Conservation (phyloP, 2,797 vertebrate genomes). For the Scolopax rusticola region DNA sequence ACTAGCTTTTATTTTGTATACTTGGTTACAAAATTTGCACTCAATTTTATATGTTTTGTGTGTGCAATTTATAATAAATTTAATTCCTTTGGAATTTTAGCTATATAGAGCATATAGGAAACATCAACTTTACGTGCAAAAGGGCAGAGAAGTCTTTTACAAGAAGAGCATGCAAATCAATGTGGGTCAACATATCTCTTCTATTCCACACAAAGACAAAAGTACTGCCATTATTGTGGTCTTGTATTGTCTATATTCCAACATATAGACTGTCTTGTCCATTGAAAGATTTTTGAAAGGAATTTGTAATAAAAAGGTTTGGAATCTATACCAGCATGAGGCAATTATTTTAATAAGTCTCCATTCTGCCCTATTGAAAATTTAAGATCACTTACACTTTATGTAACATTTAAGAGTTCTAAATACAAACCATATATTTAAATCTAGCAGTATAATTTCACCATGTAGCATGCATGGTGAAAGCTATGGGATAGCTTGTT, state of each 20-base stretch:
- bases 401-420: neutral
- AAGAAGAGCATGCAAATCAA: neutral
- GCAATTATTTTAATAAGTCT: neutral
- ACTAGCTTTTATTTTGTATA: neutral
- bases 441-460: neutral
- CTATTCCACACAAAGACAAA: neutral
- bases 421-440: neutral
- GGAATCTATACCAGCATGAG: neutral
- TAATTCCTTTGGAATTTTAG: neutral
- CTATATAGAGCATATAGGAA: neutral
- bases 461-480: neutral
- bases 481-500: neutral
- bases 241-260: neutral
- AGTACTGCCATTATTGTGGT: neutral
- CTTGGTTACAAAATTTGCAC: neutral
- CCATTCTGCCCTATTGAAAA: neutral
- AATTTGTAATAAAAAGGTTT: neutral
- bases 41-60: neutral
- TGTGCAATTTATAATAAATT: neutral
- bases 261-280: neutral
- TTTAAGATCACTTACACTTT: neutral
- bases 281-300: neutral
- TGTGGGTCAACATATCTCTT: neutral
- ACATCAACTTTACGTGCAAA: neutral
- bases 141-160: neutral